These are phyloP conservation scores for Geotrypetes seraphini DNA, from an alignment of 2,797 vertebrate species.

Conservation along the genomic window DNA sequence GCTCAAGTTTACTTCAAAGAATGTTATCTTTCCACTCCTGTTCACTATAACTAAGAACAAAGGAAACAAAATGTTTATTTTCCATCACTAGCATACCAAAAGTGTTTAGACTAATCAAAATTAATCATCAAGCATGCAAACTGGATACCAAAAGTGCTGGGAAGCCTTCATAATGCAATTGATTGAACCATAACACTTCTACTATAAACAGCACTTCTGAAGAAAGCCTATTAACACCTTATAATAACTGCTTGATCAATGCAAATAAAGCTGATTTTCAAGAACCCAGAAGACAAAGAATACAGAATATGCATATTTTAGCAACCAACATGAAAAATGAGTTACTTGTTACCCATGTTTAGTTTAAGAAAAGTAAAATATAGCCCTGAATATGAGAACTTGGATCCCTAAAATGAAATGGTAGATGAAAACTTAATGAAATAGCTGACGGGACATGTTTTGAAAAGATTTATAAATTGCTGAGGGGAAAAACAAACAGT, in stretches of 20 bases:
- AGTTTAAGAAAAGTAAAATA: not conserved
- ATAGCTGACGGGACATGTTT: not conserved
- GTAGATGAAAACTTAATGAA: not conserved
- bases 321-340: not conserved
- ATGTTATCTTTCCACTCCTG: no score
- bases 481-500: fast-evolving
- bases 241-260: not conserved
- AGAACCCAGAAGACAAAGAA: not conserved
- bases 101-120: slow-evolving; percentile 1
- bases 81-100: no score
- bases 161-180: not conserved
- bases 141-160: not conserved
- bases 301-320: not conserved
- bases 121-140: slow-evolving; percentile 2
- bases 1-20: no score
- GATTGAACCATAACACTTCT: not conserved
- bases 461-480: not conserved
- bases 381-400: not conserved
- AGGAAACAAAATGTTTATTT: no score
- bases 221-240: not conserved
- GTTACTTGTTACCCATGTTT: not conserved
- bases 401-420: not conserved
- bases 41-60: no score
- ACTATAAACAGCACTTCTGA: not conserved
- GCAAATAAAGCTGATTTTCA: not conserved